These are phyloP conservation scores for Furcula furcula DNA, from an alignment of 2,888 invertebrate genomes.

Conservation along the genomic window DNA sequence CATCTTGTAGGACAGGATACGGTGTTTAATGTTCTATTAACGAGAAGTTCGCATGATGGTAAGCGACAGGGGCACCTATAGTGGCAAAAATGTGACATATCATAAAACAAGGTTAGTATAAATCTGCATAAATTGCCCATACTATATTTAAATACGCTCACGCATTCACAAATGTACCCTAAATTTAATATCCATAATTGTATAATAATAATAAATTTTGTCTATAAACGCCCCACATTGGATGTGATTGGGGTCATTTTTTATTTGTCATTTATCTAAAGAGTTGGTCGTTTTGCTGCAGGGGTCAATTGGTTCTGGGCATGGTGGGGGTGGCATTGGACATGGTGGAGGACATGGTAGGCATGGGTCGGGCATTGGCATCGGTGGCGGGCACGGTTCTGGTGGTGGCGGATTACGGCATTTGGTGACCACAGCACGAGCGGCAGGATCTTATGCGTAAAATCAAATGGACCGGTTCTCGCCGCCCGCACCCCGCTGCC, in stretches of 20 bases:
- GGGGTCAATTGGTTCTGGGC: constrained; percentile 4
- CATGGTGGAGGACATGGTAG: constrained; percentile 5
- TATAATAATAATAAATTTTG: background rate
- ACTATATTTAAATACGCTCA: constrained; percentile 52
- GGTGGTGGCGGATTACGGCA: background rate
- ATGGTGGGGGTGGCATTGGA: constrained; percentile 8
- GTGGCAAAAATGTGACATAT: constrained; percentile 14
- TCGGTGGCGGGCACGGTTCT: constrained; percentile 5
- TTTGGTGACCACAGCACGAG: constrained; percentile 29
- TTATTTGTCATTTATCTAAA: too few relatives aligned
- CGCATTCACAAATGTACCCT: constrained; percentile 54
- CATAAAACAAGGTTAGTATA: constrained; percentile 13
- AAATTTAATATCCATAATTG: constrained; percentile 25
- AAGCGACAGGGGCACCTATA: background rate
- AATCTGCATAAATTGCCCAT: constrained; percentile 43
- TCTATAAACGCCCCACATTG: background rate
- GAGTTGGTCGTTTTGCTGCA: background rate
- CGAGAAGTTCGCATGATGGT: too few relatives aligned
- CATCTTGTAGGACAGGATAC: too few relatives aligned
- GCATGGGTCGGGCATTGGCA: constrained; percentile 6
- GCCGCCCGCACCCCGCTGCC: too few relatives aligned
- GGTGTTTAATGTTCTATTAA: too few relatives aligned
- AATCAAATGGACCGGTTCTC: too few relatives aligned
- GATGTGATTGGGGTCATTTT: background rate
- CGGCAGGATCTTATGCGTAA: too few relatives aligned